phyloP scores from a whole-genome alignment of 2,888 invertebrate species.

The Suillia variegata region DNA sequence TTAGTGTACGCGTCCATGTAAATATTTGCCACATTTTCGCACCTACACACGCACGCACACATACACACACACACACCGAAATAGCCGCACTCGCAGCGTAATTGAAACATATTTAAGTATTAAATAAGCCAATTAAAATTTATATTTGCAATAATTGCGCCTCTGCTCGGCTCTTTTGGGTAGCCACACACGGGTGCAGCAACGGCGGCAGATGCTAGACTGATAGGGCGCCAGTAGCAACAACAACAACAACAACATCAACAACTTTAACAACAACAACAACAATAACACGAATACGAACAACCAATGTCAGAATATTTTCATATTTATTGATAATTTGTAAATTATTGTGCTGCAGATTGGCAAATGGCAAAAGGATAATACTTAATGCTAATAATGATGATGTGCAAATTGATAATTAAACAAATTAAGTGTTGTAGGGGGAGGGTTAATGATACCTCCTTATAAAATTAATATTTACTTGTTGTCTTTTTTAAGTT shows the following conservation, averaged over 20 bases:
- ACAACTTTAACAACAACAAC: too few relatives aligned
- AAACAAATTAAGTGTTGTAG: slow-evolving; percentile 58
- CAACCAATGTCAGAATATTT: too few relatives aligned
- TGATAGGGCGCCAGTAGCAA: background rate
- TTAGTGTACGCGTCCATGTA: too few relatives aligned
- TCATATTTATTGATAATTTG: slow-evolving; percentile 34
- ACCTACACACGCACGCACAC: slow-evolving; percentile 9
- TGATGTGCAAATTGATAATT: slow-evolving; percentile 47
- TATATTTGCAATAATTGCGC: slow-evolving; percentile 28
- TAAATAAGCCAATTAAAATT: slow-evolving; percentile 54
- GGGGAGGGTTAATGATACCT: too few relatives aligned
- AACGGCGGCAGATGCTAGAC: background rate
- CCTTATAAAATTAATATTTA: too few relatives aligned
- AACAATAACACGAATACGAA: too few relatives aligned
- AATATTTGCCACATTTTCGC: slow-evolving; percentile 11
- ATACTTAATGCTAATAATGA: slow-evolving; percentile 15
- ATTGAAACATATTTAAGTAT: slow-evolving; percentile 53
- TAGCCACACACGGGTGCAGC: background rate
- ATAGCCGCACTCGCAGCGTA: slow-evolving; percentile 30
- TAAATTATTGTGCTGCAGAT: slow-evolving; percentile 45
- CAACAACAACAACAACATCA: too few relatives aligned
- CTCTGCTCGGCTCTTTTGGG: too few relatives aligned
- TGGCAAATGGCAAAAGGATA: slow-evolving; percentile 21
- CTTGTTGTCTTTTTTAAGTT: too few relatives aligned
- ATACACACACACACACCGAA: background rate